Evolutionary conservation across 1,140 invertebrate species (phyloP).

Genomic region (Pseudomyrmex dendroicus): DNA sequence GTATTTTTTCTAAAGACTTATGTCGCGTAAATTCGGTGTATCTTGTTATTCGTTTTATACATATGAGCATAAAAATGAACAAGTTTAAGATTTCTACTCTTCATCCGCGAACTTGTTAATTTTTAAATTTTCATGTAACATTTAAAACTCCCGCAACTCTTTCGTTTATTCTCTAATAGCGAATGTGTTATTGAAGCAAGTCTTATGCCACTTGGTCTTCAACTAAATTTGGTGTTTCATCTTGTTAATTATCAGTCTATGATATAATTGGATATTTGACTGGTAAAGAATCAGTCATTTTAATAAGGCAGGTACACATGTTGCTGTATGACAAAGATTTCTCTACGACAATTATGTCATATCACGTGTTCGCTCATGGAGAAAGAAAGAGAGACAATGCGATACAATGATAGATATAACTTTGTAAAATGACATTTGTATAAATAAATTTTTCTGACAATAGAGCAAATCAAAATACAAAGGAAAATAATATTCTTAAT

Average conservation of each 20-base stretch:
- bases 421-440: conserved; percentile 10
- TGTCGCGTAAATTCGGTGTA: conserved; percentile 11
- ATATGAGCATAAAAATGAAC: conserved; percentile 27
- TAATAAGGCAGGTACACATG: conserved; percentile 73
- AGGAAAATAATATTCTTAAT: too few species aligned
- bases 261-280: conserved; percentile 78
- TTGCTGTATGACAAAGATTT: conserved; percentile 73
- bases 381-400: neutral
- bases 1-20: conserved; percentile 29
- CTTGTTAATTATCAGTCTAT: conserved; percentile 80
- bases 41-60: conserved; percentile 33
- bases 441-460: conserved; percentile 9
- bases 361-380: neutral
- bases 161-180: conserved; percentile 17
- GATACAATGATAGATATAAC: neutral
- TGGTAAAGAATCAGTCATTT: conserved; percentile 70
- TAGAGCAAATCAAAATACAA: too few species aligned
- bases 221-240: conserved; percentile 74
- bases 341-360: neutral
- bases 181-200: conserved; percentile 57
- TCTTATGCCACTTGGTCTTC: conserved; percentile 69
- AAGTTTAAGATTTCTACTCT: conserved; percentile 18
- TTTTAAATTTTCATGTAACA: neutral
- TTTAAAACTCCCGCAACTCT: conserved; percentile 1
- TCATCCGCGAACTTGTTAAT: conserved; percentile 6